phyloP scores from a whole-genome alignment of 2,797 vertebrate genomes.

The Spinus pinus region DNA sequence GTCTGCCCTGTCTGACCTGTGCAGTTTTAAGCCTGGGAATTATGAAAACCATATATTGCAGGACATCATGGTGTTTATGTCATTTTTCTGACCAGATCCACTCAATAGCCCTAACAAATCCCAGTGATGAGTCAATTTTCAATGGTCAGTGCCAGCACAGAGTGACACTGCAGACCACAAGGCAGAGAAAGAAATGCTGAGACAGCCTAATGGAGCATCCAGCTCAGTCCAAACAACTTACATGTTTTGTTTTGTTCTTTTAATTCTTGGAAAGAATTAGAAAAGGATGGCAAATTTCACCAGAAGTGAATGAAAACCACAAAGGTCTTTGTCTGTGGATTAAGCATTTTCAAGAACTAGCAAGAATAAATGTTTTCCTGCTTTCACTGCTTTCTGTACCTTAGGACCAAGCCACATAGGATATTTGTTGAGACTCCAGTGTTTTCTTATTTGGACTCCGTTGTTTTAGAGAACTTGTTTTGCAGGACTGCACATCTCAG shows the following conservation, averaged over 20 bases:
- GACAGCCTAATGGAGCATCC: neutral
- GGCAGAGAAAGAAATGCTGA: neutral
- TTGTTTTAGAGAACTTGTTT: neutral
- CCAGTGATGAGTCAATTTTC: neutral
- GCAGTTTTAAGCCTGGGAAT: neutral
- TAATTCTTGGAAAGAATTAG: constrained; percentile 32
- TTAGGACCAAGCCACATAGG: neutral
- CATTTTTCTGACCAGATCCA: neutral
- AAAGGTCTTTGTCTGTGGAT: neutral
- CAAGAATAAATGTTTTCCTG: neutral
- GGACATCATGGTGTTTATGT: neutral
- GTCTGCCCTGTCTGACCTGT: neutral
- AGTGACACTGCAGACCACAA: neutral
- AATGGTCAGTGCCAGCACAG: neutral
- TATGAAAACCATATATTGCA: neutral
- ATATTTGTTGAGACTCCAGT: neutral
- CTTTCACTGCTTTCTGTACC: constrained; percentile 11
- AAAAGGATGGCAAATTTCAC: constrained; percentile 11
- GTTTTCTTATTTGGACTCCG: neutral
- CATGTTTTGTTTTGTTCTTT: constrained; percentile 3
- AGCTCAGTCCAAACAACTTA: neutral
- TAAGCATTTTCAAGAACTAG: neutral
- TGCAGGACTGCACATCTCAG: neutral
- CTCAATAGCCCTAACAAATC: neutral
- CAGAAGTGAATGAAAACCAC: constrained; percentile 28